Evolutionary conservation across 1,140 invertebrate species (phyloP), one percentile per base, ranked within the genome.

Genomic region (Marisa cornuarietis): DNA sequence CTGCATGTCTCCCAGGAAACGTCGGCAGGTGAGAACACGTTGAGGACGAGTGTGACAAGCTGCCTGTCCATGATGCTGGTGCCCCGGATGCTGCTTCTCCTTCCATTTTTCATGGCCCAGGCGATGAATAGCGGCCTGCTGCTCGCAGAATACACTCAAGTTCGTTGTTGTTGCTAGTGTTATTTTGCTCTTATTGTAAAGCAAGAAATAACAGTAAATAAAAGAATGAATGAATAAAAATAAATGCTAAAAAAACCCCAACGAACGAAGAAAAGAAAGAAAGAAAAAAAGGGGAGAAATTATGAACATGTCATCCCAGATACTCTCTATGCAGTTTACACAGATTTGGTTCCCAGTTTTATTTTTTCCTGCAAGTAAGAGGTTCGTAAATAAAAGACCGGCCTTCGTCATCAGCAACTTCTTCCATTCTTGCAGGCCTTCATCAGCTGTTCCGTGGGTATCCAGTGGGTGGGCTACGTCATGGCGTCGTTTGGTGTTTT

Each of bases 391-490:
- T n/a, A 71, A n/a, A 71, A 22, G 20, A 24, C 16, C 31, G 4
- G 22, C 6, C 31, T 42, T 4, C n/a, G 18, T 42, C 26, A 18
- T 26, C 69, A n/a, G 26, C 16, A n/a, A 31, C 69, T 3, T n/a
- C 18, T 65, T 18, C n/a, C 61, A 13, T 63, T 63, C 11, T 71
- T 49, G 7, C 78, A 82, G 81, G 68, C 73, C 16, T 82, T 78
- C 42, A 76, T 82, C 51, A 79, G 73, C 73, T 82, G 81, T 51
- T 54, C 68, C 8, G 42, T 82, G 42, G 81, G 81, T n/a, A 71
- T 82, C 24, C 26, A 69, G 69, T 79, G 78, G 81, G 81, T 82
- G n/a, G 81, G 81, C 8, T 82, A 71, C 74, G 75, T 82, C 58
- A 82, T 82, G 81, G 62, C 81, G 7, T 69, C 73, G 22, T 82